Conservation (phyloP, 2,888 invertebrate genomes). For the Acrobasis repandana region DNA sequence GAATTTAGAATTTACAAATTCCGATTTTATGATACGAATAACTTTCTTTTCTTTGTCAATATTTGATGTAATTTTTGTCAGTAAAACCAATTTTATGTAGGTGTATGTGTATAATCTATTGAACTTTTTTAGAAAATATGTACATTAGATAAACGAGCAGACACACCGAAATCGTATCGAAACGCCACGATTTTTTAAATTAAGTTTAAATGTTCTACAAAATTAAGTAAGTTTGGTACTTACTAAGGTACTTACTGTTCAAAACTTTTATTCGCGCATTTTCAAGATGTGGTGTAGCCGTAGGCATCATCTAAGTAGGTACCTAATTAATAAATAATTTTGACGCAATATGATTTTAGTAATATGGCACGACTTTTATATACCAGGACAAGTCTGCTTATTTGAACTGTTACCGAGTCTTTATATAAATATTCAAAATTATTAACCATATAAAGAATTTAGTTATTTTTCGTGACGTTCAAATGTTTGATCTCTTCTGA, state of each 20-base stretch:
- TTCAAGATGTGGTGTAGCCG: slow-evolving; percentile 14
- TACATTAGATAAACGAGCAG: neutral
- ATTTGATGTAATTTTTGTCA: neutral
- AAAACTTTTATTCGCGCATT: slow-evolving; percentile 4
- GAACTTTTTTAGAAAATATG: neutral
- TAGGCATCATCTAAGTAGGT: neutral
- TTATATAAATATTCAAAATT: neutral
- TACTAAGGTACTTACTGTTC: too few relatives aligned
- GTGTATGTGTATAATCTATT: neutral
- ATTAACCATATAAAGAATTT: neutral
- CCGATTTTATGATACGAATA: neutral
- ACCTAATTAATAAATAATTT: neutral
- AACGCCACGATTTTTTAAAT: neutral
- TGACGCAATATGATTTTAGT: neutral
- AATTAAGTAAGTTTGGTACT: too few relatives aligned
- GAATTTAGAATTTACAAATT: neutral
- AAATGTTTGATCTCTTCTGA: too few relatives aligned
- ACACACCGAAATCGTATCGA: slow-evolving; percentile 9
- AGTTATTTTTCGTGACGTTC: too few relatives aligned
- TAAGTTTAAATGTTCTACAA: too few relatives aligned
- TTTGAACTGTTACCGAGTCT: neutral
- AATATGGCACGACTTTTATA: neutral
- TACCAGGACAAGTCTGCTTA: neutral
- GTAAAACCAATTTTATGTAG: neutral
- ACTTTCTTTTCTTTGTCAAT: neutral